Conservation (phyloP, 2,888 invertebrate species). For the Norana najaformis region DNA sequence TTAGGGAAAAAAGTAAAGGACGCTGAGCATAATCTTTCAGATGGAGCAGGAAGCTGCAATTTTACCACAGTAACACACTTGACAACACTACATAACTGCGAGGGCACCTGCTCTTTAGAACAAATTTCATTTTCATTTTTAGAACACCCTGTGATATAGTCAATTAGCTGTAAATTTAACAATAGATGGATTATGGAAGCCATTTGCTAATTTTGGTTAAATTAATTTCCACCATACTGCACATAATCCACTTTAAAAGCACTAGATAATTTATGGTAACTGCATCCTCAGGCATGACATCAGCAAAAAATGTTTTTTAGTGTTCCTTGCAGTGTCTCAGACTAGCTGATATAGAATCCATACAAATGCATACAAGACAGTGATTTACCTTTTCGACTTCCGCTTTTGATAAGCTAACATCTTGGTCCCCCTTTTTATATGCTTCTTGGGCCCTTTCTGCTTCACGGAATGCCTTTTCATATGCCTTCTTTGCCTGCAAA, state of each 20-base stretch:
- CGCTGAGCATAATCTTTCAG: no score
- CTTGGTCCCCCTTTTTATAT: conserved; percentile 93
- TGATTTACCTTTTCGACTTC: conserved; percentile 69
- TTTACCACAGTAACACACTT: no score
- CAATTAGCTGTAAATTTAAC: no score
- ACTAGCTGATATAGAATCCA: neutral
- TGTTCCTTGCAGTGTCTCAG: neutral
- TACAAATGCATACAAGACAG: neutral
- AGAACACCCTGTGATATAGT: no score
- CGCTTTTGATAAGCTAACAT: conserved; percentile 88
- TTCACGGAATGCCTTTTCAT: conserved; percentile 92
- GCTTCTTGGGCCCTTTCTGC: conserved; percentile 91
- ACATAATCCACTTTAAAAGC: neutral
- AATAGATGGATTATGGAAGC: no score
- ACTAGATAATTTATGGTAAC: neutral
- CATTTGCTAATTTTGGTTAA: no score
- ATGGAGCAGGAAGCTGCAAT: no score
- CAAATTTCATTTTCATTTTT: no score
- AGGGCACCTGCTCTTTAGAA: no score
- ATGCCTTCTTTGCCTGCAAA: conserved; percentile 76
- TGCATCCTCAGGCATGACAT: neutral
- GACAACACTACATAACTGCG: no score
- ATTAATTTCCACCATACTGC: no score
- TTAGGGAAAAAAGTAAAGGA: no score
- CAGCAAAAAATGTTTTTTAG: neutral